Base-by-base conservation (phyloP, 2,888 invertebrate genomes). In the Altica lythri region DNA sequence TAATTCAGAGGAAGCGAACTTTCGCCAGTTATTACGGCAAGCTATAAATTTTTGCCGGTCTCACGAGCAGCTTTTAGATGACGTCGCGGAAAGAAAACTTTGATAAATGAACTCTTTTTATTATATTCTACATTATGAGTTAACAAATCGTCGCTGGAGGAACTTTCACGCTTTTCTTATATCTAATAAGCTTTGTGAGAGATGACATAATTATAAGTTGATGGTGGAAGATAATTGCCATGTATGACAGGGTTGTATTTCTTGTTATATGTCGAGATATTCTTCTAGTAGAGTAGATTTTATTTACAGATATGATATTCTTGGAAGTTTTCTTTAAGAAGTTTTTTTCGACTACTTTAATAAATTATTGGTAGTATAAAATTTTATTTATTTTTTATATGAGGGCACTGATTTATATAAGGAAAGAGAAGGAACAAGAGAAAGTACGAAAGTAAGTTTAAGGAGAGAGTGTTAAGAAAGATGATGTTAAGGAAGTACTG, bases 81-180 rank as follows among this genome's bases (percentile, higher is more conserved):
- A 50, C 55, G 43, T 37, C 27, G 54, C 30, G 32, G 54, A 34
- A 45, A 53, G 53, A 38, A 58, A 50, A 59, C 46, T 59, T 59
- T 53, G 55, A 59, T 59, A 59, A 55, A 59, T 55, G 58, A 52
- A 47, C 52, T 49, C 49, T 50, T 55, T 59, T 53, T 55, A 53
- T 55, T 53, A 55, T 53, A 46, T 53, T 52, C 35, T 35, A 46
- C 45, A 52, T 49, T 43, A 53, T 32, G 49, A 55, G 52, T 53
- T 55, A 51, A 57, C 57, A 53, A 55, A 59, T 59, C 58, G 58
- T 53, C 47, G 50, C 49, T 50, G 45, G 29, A 49, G 47, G 46
- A 50, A 38, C 42, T 49, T 55, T 53, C 35, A 34, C 49, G 53
- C 55, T 57, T 55, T 55, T 46, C 55, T 50, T 44, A 44, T 37